A percentile compares a stretch with the other conserved stretches of the same genome.
Evolutionary conservation across 2,888 invertebrate species (phyloP).

Genomic region (Oasisia sp.): DNA sequence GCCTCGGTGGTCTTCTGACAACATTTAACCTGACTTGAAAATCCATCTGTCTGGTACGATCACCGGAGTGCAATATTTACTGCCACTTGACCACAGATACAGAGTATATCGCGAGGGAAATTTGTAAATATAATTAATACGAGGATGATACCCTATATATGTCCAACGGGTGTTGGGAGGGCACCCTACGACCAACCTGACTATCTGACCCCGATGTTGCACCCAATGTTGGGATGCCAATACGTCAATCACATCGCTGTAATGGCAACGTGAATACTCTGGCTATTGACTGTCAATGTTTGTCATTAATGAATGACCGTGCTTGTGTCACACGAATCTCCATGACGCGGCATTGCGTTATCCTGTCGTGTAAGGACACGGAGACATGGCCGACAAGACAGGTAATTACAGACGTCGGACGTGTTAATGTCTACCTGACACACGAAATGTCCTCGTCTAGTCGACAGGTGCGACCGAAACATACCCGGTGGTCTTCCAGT

Average conservation of each 20-base stretch:
- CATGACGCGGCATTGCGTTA: neutral
- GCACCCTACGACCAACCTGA: neutral
- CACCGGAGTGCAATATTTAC: neutral
- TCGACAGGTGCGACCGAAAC: neutral
- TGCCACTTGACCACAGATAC: neutral
- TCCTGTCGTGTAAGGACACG: neutral
- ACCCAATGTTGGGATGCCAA: neutral
- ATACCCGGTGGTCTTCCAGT: neutral
- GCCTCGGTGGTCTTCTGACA: neutral
- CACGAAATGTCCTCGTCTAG: neutral
- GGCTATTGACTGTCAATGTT: neutral
- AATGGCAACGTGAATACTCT: neutral
- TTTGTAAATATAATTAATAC: neutral
- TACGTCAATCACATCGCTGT: neutral
- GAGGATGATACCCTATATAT: neutral
- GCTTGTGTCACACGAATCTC: neutral
- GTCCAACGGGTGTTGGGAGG: neutral
- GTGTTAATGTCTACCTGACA: neutral
- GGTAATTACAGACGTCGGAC: neutral
- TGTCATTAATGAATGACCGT: neutral
- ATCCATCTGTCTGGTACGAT: neutral
- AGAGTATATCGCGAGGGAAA: neutral
- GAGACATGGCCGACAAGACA: neutral
- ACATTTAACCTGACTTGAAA: neutral
- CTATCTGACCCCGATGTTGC: neutral